Conservation (phyloP, 2,113 vertebrate species). For the Bolborhynchus lineola region DNA sequence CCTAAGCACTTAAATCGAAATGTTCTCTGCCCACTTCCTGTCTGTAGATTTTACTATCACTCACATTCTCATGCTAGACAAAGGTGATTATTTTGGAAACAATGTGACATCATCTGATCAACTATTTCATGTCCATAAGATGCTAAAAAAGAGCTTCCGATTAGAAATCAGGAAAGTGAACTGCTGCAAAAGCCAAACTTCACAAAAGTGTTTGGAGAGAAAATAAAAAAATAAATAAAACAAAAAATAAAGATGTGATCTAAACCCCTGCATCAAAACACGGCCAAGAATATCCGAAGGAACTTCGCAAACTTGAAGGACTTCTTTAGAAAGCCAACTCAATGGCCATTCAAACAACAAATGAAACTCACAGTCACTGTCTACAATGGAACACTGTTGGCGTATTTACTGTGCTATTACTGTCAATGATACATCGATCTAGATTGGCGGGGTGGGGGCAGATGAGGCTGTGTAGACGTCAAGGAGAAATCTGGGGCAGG, state of each 20-base stretch:
- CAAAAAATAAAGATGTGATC: background rate
- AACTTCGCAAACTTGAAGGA: background rate
- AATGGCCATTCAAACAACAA: background rate
- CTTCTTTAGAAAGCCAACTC: background rate
- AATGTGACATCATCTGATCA: background rate
- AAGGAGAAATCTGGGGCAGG: background rate
- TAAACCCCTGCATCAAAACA: background rate
- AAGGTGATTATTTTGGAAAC: background rate
- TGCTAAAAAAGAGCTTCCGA: background rate
- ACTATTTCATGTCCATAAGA: background rate
- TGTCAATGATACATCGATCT: background rate
- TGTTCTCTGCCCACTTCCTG: background rate
- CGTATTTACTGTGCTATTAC: background rate
- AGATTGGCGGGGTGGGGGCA: rapidly evolving
- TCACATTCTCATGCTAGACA: background rate
- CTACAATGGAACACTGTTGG: background rate
- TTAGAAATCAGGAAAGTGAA: background rate
- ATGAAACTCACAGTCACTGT: background rate
- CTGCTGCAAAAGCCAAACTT: background rate
- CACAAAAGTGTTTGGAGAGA: background rate
- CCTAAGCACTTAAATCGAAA: background rate
- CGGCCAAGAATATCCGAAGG: background rate
- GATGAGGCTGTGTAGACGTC: background rate
- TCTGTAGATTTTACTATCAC: background rate
- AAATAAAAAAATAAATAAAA: background rate